Conservation (phyloP, 2,113 vertebrate species). For the Paradoxurus hermaphroditus region DNA sequence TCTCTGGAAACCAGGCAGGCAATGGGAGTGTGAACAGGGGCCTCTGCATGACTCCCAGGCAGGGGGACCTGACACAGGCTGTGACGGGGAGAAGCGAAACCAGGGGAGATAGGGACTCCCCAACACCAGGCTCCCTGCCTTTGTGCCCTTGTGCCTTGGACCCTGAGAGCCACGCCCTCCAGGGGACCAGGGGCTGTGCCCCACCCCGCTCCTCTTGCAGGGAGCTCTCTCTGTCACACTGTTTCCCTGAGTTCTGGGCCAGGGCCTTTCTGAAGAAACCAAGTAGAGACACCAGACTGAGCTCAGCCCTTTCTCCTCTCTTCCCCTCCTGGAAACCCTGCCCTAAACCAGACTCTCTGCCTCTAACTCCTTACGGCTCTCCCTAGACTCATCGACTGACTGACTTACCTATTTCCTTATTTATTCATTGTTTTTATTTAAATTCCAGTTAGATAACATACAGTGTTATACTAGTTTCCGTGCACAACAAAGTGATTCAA, state of each 20-base stretch:
- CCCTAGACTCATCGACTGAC: no score
- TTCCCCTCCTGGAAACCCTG: background rate
- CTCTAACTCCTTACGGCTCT: background rate
- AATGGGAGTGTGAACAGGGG: no score
- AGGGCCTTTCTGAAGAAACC: background rate
- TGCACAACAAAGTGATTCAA: no score
- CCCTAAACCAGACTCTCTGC: background rate
- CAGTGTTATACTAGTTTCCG: no score
- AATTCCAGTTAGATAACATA: no score
- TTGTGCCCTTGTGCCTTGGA: background rate
- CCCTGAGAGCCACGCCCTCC: background rate
- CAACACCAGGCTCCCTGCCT: accelerated
- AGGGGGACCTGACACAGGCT: no score
- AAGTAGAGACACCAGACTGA: background rate
- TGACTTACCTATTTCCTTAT: no score
- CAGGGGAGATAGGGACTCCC: background rate
- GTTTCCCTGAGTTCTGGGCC: background rate
- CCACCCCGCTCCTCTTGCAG: background rate
- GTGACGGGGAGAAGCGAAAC: no score
- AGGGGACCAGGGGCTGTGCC: background rate
- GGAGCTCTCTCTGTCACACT: no score
- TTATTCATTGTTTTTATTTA: no score
- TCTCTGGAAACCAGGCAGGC: no score
- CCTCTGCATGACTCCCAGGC: no score
- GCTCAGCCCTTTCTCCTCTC: accelerated